phyloP scores from a whole-genome alignment of 2,113 vertebrate genomes.

The Sialia sialis region DNA sequence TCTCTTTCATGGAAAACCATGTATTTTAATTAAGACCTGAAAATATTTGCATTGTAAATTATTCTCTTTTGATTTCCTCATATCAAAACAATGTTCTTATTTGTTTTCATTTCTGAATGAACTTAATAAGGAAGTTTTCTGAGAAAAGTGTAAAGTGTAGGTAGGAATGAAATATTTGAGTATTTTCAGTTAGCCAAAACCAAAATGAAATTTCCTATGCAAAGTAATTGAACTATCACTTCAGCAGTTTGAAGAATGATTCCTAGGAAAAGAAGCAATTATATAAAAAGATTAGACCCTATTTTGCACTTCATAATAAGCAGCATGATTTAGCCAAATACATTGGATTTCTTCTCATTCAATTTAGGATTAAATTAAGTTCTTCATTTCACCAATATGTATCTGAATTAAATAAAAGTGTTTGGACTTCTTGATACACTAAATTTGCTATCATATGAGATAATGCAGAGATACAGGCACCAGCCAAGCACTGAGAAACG shows the following conservation, averaged over 20 bases:
- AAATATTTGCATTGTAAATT: background rate
- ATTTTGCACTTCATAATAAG: background rate
- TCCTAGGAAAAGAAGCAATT: background rate
- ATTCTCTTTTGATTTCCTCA: background rate
- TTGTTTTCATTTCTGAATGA: background rate
- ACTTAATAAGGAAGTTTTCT: background rate
- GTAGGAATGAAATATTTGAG: background rate
- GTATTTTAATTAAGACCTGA: background rate
- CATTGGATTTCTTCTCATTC: background rate
- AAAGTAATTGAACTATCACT: background rate
- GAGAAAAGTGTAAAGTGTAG: background rate
- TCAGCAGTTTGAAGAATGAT: background rate
- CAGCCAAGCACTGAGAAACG: background rate
- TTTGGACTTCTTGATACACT: background rate
- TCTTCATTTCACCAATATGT: background rate
- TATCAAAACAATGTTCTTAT: background rate
- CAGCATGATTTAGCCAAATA: background rate
- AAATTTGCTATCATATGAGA: background rate
- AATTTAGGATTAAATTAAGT: background rate
- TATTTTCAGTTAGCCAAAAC: background rate
- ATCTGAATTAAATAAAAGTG: background rate
- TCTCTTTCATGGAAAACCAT: background rate
- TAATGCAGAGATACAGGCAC: background rate
- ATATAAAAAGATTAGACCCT: background rate
- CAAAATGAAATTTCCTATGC: background rate